phyloP scores from a whole-genome alignment of 2,797 vertebrate genomes.

The Remorina albescens region DNA sequence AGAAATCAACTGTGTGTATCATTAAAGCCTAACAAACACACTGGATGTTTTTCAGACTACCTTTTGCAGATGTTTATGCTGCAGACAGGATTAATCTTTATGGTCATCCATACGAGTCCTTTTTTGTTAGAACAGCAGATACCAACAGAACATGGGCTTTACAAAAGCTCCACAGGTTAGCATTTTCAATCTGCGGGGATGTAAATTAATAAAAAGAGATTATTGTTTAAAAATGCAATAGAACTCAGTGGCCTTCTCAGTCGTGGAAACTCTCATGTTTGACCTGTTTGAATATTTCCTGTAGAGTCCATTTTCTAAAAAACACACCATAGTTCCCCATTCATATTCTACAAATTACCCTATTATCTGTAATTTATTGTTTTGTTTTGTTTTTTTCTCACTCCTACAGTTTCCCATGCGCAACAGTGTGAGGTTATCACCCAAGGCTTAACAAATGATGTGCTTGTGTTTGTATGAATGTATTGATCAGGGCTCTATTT shows the following conservation, averaged over 20 bases:
- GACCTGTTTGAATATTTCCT: background rate
- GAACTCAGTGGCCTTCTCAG: background rate
- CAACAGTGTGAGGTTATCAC: slow-evolving; percentile 57
- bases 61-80: background rate
- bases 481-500: slow-evolving; percentile 93
- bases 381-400: slow-evolving; percentile 45
- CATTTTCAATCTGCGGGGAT: slow-evolving; percentile 4
- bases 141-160: background rate
- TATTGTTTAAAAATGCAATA: background rate
- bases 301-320: background rate
- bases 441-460: slow-evolving; percentile 82
- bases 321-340: slow-evolving; percentile 18
- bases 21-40: background rate
- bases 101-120: background rate
- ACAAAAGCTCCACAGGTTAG: no score
- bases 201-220: background rate
- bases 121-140: background rate
- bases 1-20: background rate
- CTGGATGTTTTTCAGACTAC: background rate
- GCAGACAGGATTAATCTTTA: background rate
- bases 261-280: background rate
- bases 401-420: slow-evolving; percentile 66
- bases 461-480: slow-evolving; percentile 92
- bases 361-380: slow-evolving; percentile 72
- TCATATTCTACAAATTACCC: slow-evolving; percentile 52